phyloP scores from a whole-genome alignment of 2,888 invertebrate species.

The Oscheius sp. region DNA sequence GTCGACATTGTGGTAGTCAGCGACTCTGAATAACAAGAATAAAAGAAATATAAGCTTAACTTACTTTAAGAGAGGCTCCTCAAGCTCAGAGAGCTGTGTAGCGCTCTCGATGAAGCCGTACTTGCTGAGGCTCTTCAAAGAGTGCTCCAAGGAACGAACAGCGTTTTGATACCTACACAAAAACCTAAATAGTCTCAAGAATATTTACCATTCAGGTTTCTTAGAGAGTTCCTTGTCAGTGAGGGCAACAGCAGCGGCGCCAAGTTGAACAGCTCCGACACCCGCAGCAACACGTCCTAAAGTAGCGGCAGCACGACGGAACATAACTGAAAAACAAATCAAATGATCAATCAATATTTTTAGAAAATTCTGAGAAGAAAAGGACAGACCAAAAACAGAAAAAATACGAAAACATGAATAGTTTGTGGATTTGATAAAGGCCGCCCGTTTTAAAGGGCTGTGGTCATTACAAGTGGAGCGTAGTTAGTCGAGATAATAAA shows the following conservation, averaged over 20 bases:
- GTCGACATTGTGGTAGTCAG: constrained; percentile 58
- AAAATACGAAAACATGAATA: neutral
- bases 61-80: constrained; percentile 42
- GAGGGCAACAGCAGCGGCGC: constrained; percentile 54
- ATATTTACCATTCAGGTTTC: constrained; percentile 55
- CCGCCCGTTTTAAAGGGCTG: constrained; percentile 18
- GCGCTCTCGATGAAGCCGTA: constrained; percentile 55
- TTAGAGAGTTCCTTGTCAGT: constrained; percentile 57
- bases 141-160: constrained; percentile 50
- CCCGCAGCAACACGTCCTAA: constrained; percentile 46
- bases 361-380: neutral
- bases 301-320: constrained; percentile 47
- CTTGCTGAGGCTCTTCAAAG: constrained; percentile 51
- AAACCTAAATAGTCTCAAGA: neutral
- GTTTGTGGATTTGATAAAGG: neutral
- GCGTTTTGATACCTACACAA: constrained; percentile 51
- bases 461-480: no score
- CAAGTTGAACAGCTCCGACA: constrained; percentile 46
- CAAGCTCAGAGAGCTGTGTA: constrained; percentile 43
- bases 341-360: neutral
- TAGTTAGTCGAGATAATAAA: no score
- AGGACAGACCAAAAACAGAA: neutral
- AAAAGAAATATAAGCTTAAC: neutral
- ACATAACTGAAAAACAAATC: constrained; percentile 42
- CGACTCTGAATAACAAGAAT: constrained; percentile 35